Evolutionary conservation across 2,888 invertebrate genomes (phyloP).

Genomic region (Helobdella robusta): DNA sequence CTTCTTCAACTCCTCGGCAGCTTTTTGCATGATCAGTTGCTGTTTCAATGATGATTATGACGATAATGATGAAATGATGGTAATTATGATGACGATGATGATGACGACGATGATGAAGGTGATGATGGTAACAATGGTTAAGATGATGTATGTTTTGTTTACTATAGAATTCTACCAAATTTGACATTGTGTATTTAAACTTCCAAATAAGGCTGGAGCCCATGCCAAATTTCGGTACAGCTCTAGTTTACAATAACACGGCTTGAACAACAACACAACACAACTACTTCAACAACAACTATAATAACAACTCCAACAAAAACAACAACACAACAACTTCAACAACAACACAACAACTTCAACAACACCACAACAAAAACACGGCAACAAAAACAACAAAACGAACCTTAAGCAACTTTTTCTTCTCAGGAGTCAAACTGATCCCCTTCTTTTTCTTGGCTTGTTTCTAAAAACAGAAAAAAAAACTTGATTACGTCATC

Average conservation of each 20-base stretch:
- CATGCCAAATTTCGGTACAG: too few species aligned
- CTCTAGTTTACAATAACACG: background rate
- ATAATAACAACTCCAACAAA: background rate
- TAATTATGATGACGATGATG: background rate
- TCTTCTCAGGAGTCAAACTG: slow-evolving; percentile 31
- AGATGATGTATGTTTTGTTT: too few species aligned
- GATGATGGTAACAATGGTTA: background rate
- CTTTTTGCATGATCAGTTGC: slow-evolving; percentile 99
- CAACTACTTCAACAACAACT: background rate
- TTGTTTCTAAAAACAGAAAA: slow-evolving; percentile 25
- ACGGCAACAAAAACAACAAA: background rate
- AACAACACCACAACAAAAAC: background rate
- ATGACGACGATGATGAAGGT: background rate
- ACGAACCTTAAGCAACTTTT: slow-evolving; percentile 32
- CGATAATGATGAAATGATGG: background rate
- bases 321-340: background rate
- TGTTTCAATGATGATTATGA: slow-evolving; percentile 49
- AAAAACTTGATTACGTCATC: background rate
- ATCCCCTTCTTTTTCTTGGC: slow-evolving; percentile 35
- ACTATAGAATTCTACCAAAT: too few species aligned
- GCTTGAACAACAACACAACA: background rate
- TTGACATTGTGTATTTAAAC: too few species aligned
- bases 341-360: background rate
- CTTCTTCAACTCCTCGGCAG: slow-evolving; percentile 97
- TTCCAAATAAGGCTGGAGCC: too few species aligned